Percentiles rank a stretch among this genome's conserved stretches.
These are phyloP conservation scores for Cacatua alba DNA, from an alignment of 2,113 vertebrate genomes.

Conservation along the genomic window DNA sequence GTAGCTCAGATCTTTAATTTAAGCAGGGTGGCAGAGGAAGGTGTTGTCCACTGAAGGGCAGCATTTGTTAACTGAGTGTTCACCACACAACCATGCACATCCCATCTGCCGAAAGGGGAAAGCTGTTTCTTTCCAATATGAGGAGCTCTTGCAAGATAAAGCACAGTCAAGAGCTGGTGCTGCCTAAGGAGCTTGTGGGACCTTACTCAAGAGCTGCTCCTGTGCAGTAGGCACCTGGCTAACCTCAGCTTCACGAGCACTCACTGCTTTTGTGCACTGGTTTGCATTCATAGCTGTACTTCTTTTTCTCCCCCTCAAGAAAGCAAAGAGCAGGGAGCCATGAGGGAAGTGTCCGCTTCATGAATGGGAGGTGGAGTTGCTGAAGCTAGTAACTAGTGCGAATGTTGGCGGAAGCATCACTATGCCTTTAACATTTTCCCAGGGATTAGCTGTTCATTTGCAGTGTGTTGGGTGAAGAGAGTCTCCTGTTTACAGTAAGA, in stretches of 20 bases:
- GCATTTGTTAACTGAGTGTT: fast-evolving
- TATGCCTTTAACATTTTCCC: conserved; percentile 24
- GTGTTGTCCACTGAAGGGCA: neutral
- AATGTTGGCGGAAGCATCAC: neutral
- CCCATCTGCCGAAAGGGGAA: too few species aligned
- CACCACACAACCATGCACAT: fast-evolving
- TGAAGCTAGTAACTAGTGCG: neutral
- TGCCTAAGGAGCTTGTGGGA: neutral
- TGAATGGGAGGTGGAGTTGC: neutral
- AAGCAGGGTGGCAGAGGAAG: neutral
- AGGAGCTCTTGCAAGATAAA: neutral
- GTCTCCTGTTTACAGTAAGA: neutral
- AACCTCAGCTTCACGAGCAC: neutral
- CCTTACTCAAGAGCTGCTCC: neutral
- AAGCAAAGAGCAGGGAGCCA: conserved; percentile 15
- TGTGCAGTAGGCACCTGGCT: neutral
- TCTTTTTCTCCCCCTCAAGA: fast-evolving
- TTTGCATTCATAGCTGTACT: neutral
- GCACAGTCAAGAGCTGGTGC: neutral
- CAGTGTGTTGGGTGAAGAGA: neutral
- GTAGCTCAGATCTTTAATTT: neutral
- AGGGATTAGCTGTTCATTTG: conserved; percentile 51
- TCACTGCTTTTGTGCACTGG: fast-evolving
- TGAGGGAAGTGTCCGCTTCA: neutral
- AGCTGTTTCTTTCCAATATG: fast-evolving